A percentile compares a stretch with the other conserved stretches of the same genome.
Evolutionary conservation across 2,113 vertebrate genomes (phyloP).

Genomic region (Athene noctua): DNA sequence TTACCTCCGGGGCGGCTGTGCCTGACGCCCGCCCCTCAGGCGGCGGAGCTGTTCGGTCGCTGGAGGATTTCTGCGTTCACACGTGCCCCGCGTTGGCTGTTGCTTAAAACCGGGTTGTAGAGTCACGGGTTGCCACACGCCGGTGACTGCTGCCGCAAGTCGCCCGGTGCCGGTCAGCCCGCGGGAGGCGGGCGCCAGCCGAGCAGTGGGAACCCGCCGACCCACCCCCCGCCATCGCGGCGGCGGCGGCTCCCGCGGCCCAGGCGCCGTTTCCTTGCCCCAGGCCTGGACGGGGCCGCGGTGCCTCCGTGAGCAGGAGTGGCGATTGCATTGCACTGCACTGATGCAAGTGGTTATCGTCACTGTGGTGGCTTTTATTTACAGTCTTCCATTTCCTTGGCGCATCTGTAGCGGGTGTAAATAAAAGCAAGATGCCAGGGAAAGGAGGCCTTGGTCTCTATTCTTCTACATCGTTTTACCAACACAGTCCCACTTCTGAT

Average conservation of each 20-base stretch:
- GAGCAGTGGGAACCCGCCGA: neutral
- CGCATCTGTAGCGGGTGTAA: neutral
- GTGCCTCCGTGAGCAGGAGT: accelerated
- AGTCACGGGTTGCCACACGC: neutral
- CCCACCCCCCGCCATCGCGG: too few species aligned
- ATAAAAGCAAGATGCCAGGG: neutral
- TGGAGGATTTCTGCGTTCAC: accelerated
- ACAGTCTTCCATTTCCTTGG: neutral
- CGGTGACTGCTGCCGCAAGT: neutral
- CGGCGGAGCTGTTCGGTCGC: accelerated
- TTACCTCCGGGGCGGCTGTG: neutral
- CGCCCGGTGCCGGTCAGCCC: too few species aligned
- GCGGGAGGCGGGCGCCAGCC: neutral
- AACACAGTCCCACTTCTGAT: accelerated
- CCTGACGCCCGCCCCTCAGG: accelerated
- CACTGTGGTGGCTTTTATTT: accelerated
- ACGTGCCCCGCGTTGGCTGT: too few species aligned
- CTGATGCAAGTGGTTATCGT: accelerated
- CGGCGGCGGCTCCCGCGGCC: neutral
- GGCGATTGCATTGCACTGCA: neutral
- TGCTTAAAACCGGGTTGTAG: accelerated
- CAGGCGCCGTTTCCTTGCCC: neutral
- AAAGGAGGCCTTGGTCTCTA: neutral
- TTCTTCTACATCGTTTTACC: neutral
- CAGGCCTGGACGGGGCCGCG: accelerated